These are phyloP conservation scores for Leptinotarsa texana DNA, from an alignment of 1,140 invertebrate genomes.

Conservation along the genomic window DNA sequence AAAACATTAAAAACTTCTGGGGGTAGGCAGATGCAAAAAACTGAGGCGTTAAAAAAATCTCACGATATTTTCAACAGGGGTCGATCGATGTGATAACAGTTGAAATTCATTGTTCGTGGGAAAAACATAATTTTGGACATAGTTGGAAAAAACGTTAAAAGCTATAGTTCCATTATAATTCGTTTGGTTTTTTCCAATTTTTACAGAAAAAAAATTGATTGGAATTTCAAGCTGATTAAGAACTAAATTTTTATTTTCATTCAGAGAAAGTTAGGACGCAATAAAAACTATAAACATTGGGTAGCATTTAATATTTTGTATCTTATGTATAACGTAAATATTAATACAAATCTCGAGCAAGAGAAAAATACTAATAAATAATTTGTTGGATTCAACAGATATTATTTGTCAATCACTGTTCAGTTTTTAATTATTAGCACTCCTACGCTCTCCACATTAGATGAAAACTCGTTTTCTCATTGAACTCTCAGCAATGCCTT, in stretches of 20 bases:
- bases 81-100: too few relatives aligned
- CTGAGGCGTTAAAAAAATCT: slow-evolving; percentile 17
- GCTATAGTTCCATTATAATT: too few relatives aligned
- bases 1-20: slow-evolving; percentile 12
- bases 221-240: too few relatives aligned
- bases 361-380: background rate
- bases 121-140: too few relatives aligned
- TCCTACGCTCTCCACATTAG: background rate
- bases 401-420: background rate
- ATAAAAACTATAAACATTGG: too few relatives aligned
- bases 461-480: slow-evolving; percentile 18
- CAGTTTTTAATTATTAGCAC: background rate
- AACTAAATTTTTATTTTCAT: too few relatives aligned
- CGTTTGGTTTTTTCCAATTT: too few relatives aligned
- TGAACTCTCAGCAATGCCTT: slow-evolving; percentile 7
- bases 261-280: too few relatives aligned
- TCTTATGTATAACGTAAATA: background rate
- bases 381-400: background rate
- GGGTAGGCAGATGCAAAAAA: slow-evolving; percentile 20
- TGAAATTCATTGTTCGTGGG: too few relatives aligned
- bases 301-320: too few relatives aligned
- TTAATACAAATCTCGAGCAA: background rate
- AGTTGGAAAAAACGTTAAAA: too few relatives aligned
- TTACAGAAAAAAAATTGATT: too few relatives aligned
- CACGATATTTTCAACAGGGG: background rate